Base-by-base conservation (phyloP, 2,113 vertebrate species). In the Riparia riparia region DNA sequence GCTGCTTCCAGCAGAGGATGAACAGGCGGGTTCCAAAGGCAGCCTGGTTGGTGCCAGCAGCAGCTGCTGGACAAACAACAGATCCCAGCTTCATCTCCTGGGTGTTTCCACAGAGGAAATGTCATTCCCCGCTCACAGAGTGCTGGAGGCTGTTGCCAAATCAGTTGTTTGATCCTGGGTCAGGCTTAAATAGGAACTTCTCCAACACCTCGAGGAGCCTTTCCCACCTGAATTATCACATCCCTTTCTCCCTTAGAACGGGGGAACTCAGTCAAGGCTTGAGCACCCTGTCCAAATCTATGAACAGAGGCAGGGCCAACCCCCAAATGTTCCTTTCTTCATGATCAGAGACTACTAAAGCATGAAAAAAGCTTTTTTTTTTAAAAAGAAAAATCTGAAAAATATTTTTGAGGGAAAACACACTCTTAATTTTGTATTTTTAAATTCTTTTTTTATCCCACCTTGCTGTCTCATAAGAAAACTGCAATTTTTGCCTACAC, bases 1-100 rank as follows among this genome's bases (percentile, higher is more conserved):
- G 84, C 80, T 94, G 82, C 82, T 96, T 86, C 50, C 72, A 92
- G 80, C 82, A 54, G 71, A 92, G 64, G 51, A 58, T 76, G 70
- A 90, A 12, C 61, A 85, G 78, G 41, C 73, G 65, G 25, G 18
- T 61, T 82, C 81, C 85, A 51, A 42, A 65, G 57, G 82, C 82
- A 71, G 37, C 19, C 21, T 74, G 66, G 14, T 2, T 22, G 41
- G 49, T 95, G 87, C 88, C 95, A 90, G 78, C 81, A 94, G 70
- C 70, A 87, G 78, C 92, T 95, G 94, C 79, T 85, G 93, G 70
- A 72, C 95, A 72, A 68, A 88, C 19, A 44, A 12, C 57, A 72
- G 29, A 56, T 44, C 74, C 53, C 53, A 77, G 4, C 57, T 45
- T 50, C 57, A 26, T 16, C 32, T 10, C 32, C 73, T 49, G 42